Percentiles rank a stretch among this genome's conserved stretches.
phyloP scores from a whole-genome alignment of 2,888 invertebrate species.

The Drosophila barbarae region DNA sequence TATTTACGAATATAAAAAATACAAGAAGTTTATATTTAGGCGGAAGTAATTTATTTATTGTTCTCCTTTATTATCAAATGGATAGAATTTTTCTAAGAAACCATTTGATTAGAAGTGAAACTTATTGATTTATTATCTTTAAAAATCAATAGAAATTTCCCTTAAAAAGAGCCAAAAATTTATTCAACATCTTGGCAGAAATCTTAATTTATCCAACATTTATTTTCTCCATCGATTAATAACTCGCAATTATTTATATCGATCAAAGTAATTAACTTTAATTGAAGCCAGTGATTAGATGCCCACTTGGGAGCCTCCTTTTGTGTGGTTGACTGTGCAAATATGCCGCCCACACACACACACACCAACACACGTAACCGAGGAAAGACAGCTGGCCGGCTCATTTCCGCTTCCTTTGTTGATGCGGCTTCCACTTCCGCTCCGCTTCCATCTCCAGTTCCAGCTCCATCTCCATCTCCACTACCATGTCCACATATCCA shows the following conservation, averaged over 20 bases:
- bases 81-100: not conserved
- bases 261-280: slow-evolving; percentile 47
- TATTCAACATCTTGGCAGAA: not conserved
- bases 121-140: not conserved
- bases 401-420: slow-evolving; percentile 69
- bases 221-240: not conserved
- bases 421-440: slow-evolving; percentile 33
- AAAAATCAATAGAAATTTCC: not conserved
- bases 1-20: not conserved
- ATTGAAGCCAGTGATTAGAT: slow-evolving; percentile 49
- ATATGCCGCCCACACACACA: slow-evolving; percentile 5
- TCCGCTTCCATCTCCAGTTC: not conserved
- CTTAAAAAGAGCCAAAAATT: not conserved
- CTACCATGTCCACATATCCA: slow-evolving; percentile 3
- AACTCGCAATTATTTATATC: slow-evolving; percentile 1
- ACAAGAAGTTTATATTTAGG: not conserved
- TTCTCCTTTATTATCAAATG: not conserved
- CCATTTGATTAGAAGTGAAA: not conserved
- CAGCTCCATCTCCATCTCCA: not conserved
- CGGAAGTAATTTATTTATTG: not conserved
- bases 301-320: slow-evolving; percentile 23
- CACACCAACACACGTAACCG: not conserved
- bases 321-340: slow-evolving; percentile 6
- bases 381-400: slow-evolving; percentile 43
- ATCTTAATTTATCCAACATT: not conserved